Evolutionary conservation across 2,888 invertebrate genomes (phyloP), one percentile per base, ranked within the genome.

Genomic region (Papilio elwesi): DNA sequence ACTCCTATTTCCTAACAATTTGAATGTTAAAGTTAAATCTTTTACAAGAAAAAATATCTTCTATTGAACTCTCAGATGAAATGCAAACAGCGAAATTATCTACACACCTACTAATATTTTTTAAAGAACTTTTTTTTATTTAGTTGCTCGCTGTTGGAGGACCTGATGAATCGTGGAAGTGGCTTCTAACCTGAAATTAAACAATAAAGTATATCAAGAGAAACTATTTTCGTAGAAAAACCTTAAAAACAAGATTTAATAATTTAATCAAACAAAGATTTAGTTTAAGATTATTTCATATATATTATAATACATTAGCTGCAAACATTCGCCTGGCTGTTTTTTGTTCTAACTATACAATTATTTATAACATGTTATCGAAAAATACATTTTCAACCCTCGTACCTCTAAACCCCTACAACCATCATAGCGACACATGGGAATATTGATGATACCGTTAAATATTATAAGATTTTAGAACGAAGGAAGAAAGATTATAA

Each of bases 101-200:
- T 62, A 72, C 67, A n/a, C 47, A 72, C 48, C 51, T 68, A 68
- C 4, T 6, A 15, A 59, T 63, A 53, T 12, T 26, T 47, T 53
- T 38, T 47, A 36, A 51, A 47, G n/a, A 48, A 48, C 10, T 13
- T 26, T 15, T 59, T 62, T 43, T 43, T 62, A 36, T 48, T 72
- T 73, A 74, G 64, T 70, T 74, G 26, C 74, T 76, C 11, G 76
- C 47, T 15, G 76, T 66, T 11, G 76, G 71, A 0, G 77, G 79
- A 9, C 77, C 77, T 9, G 79, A 74, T 6, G 81, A 78, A 11
- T 85, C 85, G 15, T 81, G 80, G 71, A 85, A 83, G 70, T 82
- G 82, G 11, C 74, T 77, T 9, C 82, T 77, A 0, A 83, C 80
- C 85, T 85, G 80, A 49, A 81, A 71, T 13, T 10, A n/a, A 43